Evolutionary conservation across 2,797 vertebrate genomes (phyloP), one percentile per base, ranked within the genome.

Genomic region (Enteromius anoplus): DNA sequence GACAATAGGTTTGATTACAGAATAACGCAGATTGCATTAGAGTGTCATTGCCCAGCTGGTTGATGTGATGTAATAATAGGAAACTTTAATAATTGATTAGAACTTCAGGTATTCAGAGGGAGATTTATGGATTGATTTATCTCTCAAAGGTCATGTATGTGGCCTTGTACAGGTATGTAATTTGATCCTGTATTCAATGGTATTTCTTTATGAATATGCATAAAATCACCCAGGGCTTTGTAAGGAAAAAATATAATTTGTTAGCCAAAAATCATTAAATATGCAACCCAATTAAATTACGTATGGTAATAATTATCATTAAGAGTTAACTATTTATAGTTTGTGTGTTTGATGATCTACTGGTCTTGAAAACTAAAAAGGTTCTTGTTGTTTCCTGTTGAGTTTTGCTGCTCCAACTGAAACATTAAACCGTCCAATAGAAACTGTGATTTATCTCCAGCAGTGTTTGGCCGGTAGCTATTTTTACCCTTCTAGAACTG

Each of bases 81-180:
- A 55, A 87, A 85, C 75, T 85, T 84, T 58, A 51, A 83, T 88
- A 88, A 92, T 90, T 89, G 92, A 93, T 91, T 87, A 90, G 86
- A 75, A 84, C 84, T 89, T 88, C 85, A 87, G 84, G 84, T 66
- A 86, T 88, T 85, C 86, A 88, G 86, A 89, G 83, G 78, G 78
- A 89, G 88, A 85, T 91, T 87, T 87, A 82, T 84, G 83, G 87
- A 93, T 91, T 91, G 90, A 91, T 93, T 88, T 12, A 29, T 78
- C 29, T 70, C 17, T 66, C 83, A 83, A 90, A 89, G 79, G 81
- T 86, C 37, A 58, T 51, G 83, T 55, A 64, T 68, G 19, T 60
- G 65, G 78, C 11, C 19, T 58, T 70, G 23, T 76, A 49, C 49
- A 32, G 23, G 21, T 32, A 29, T 58, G 66, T 26, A 19, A 71